Conservation (phyloP, 2,797 vertebrate genomes). For the Phrynocephalus forsythii region DNA sequence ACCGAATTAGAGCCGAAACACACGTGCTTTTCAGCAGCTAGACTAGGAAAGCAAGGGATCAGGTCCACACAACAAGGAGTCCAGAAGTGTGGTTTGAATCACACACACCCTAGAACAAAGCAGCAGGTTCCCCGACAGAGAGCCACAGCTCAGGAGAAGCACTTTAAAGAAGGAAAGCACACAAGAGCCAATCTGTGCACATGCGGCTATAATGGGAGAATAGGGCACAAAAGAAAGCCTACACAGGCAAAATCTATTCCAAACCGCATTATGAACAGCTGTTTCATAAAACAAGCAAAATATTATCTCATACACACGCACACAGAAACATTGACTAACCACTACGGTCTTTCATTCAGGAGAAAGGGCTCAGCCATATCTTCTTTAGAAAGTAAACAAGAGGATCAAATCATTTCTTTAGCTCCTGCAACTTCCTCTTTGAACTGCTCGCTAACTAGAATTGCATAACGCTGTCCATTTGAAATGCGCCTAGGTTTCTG, state of each 20-base stretch:
- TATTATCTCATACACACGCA: not conserved
- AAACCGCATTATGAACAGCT: not conserved
- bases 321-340: not conserved
- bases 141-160: not conserved
- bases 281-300: not conserved
- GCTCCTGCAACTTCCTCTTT: not conserved
- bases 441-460: not conserved
- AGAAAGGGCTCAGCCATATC: no score
- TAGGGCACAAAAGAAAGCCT: not conserved
- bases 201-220: not conserved
- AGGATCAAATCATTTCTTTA: not conserved
- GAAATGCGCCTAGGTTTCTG: not conserved
- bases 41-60: not conserved
- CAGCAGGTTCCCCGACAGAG: not conserved
- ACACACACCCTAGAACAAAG: not conserved
- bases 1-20: not conserved
- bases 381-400: not conserved
- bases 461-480: not conserved
- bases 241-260: not conserved
- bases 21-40: not conserved
- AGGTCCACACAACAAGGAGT: not conserved
- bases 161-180: not conserved
- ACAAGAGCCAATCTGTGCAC: not conserved
- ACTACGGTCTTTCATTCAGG: not conserved
- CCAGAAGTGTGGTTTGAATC: not conserved